phyloP scores from a whole-genome alignment of 2,888 invertebrate species.

The Ophonus ardosiacus region DNA sequence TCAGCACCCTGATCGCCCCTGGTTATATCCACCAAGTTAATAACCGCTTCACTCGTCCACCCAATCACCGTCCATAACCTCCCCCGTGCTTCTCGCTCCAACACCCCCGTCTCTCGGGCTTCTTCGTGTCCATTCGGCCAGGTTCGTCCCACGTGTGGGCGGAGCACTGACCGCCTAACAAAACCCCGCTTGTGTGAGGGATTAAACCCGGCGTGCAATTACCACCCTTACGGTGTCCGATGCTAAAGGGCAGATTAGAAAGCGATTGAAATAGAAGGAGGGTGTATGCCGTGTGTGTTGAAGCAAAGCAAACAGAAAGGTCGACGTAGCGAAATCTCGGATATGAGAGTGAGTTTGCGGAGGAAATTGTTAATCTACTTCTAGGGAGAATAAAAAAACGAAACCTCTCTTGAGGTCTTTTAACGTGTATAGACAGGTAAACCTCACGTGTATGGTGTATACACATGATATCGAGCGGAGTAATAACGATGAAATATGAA shows the following conservation, averaged over 20 bases:
- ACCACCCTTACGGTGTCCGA: neutral
- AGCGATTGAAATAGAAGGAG: slow-evolving; percentile 30
- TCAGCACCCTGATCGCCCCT: slow-evolving; percentile 7
- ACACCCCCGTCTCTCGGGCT: slow-evolving; percentile 19
- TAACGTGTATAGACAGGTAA: slow-evolving; percentile 42
- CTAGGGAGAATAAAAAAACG: slow-evolving; percentile 48
- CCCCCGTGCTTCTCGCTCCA: neutral
- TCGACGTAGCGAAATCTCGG: slow-evolving; percentile 61
- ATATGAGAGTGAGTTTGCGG: slow-evolving; percentile 58
- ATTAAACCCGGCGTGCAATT: slow-evolving; percentile 16
- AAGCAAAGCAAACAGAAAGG: slow-evolving; percentile 58
- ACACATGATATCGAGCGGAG: neutral
- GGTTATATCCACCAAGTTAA: slow-evolving; percentile 16
- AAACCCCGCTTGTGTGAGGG: slow-evolving; percentile 52
- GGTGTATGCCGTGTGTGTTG: slow-evolving; percentile 45
- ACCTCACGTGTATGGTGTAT: neutral
- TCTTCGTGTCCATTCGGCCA: slow-evolving; percentile 54
- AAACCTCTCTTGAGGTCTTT: slow-evolving; percentile 51
- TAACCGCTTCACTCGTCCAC: slow-evolving; percentile 38
- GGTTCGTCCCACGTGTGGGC: slow-evolving; percentile 59
- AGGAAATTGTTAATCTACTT: slow-evolving; percentile 63
- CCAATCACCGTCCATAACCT: slow-evolving; percentile 38
- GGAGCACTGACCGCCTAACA: slow-evolving; percentile 61
- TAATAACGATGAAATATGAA: slow-evolving; percentile 14
- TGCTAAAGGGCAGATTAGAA: neutral